phyloP scores from a whole-genome alignment of 2,797 vertebrate species.

The Alouatta caraya region DNA sequence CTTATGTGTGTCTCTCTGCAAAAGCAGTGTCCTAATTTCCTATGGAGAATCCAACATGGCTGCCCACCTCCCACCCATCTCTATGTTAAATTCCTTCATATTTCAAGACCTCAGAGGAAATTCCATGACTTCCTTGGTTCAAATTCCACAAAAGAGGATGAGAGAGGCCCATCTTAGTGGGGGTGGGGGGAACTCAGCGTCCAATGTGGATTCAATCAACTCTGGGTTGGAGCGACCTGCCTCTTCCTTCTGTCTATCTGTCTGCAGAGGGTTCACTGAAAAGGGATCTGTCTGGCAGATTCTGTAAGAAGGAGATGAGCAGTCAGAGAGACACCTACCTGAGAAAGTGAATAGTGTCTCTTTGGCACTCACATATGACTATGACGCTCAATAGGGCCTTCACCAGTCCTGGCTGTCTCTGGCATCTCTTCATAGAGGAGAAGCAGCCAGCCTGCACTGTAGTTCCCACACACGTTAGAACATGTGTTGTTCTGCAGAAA shows the following conservation, averaged over 20 bases:
- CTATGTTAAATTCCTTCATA: neutral
- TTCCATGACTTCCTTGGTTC: neutral
- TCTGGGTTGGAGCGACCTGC: too few species aligned
- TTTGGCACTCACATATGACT: accelerated
- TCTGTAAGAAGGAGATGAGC: neutral
- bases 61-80: neutral
- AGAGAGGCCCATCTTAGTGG: neutral
- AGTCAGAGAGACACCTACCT: neutral
- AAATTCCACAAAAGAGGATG: neutral
- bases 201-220: accelerated
- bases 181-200: accelerated
- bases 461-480: neutral
- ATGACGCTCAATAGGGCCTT: accelerated
- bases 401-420: neutral
- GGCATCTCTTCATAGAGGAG: neutral
- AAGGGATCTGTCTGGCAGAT: neutral
- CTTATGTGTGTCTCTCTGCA: neutral
- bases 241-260: neutral
- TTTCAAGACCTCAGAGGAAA: neutral
- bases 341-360: neutral
- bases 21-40: neutral
- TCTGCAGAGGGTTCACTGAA: neutral
- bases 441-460: neutral
- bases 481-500: neutral
- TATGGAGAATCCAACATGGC: neutral